phyloP scores from a whole-genome alignment of 2,888 invertebrate species.

The Scaeva pyrastri region DNA sequence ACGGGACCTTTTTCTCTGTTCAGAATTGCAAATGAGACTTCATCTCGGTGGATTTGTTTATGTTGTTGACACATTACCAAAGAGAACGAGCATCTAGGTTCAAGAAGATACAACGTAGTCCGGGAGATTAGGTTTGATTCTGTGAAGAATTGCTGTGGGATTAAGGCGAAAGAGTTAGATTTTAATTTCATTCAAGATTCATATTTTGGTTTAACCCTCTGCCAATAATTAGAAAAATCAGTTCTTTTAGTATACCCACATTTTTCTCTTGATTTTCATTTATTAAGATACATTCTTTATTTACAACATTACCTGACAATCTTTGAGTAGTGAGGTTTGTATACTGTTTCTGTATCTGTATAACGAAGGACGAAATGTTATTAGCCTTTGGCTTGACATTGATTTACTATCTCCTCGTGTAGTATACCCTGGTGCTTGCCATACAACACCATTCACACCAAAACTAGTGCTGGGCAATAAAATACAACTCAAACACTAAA shows the following conservation, averaged over 20 bases:
- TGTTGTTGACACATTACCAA: constrained; percentile 62
- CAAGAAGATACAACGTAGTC: neutral
- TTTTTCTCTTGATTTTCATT: too few species aligned
- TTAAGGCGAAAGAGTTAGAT: too few species aligned
- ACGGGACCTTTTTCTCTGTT: neutral
- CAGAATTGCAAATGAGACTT: constrained; percentile 59
- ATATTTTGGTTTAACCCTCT: too few species aligned
- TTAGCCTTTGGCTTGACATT: constrained; percentile 65
- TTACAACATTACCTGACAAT: neutral
- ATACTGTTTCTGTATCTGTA: neutral
- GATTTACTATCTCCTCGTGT: constrained; percentile 66
- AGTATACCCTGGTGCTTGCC: neutral
- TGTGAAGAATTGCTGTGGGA: neutral
- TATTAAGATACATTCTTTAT: too few species aligned
- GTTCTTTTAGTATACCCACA: too few species aligned
- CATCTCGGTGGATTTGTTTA: constrained; percentile 39
- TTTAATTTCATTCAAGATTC: too few species aligned
- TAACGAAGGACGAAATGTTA: constrained; percentile 36
- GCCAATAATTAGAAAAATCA: too few species aligned
- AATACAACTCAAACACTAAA: constrained; percentile 39
- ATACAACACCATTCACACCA: constrained; percentile 5
- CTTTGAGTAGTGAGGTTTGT: too few species aligned
- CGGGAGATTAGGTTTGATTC: neutral
- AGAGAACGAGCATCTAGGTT: neutral
- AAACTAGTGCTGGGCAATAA: constrained; percentile 41